phyloP scores from a whole-genome alignment of 2,888 invertebrate genomes.

The Epistrophe eligans region DNA sequence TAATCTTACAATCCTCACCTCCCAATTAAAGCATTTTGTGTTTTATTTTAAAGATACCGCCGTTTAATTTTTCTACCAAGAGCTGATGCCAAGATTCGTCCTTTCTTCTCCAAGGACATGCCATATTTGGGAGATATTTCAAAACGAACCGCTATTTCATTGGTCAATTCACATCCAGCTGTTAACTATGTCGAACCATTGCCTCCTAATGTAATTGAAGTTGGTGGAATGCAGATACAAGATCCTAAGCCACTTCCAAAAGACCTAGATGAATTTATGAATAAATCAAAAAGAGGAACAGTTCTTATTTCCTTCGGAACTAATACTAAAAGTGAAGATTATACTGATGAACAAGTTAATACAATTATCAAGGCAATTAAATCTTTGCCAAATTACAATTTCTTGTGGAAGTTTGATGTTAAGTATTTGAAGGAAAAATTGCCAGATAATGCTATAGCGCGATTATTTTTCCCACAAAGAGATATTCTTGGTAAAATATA shows the following conservation, averaged over 20 bases:
- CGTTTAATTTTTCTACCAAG: slow-evolving; percentile 57
- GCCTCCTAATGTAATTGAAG: slow-evolving; percentile 81
- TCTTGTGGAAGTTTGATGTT: slow-evolving; percentile 82
- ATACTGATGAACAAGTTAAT: slow-evolving; percentile 67
- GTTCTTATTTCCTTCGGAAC: slow-evolving; percentile 82
- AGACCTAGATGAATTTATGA: slow-evolving; percentile 78
- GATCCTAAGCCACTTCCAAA: slow-evolving; percentile 78
- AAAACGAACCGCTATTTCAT: slow-evolving; percentile 77
- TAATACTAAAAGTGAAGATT: slow-evolving; percentile 77
- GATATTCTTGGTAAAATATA: slow-evolving; percentile 13
- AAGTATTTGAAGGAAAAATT: slow-evolving; percentile 66
- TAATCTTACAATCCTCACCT: too few species aligned
- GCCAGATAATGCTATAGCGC: slow-evolving; percentile 75
- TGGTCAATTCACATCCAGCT: slow-evolving; percentile 81
- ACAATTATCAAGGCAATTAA: slow-evolving; percentile 75
- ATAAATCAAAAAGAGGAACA: slow-evolving; percentile 79
- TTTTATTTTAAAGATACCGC: slow-evolving; percentile 45
- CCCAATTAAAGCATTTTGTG: too few species aligned
- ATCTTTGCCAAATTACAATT: slow-evolving; percentile 79
- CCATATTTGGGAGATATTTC: slow-evolving; percentile 76
- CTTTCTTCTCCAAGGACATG: slow-evolving; percentile 69
- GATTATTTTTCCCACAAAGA: slow-evolving; percentile 77
- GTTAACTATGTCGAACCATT: slow-evolving; percentile 80
- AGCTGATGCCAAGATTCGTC: slow-evolving; percentile 76
- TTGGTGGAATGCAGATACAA: slow-evolving; percentile 82